Evolutionary conservation across 2,113 vertebrate genomes (phyloP).

Genomic region (Siniperca chuatsi): DNA sequence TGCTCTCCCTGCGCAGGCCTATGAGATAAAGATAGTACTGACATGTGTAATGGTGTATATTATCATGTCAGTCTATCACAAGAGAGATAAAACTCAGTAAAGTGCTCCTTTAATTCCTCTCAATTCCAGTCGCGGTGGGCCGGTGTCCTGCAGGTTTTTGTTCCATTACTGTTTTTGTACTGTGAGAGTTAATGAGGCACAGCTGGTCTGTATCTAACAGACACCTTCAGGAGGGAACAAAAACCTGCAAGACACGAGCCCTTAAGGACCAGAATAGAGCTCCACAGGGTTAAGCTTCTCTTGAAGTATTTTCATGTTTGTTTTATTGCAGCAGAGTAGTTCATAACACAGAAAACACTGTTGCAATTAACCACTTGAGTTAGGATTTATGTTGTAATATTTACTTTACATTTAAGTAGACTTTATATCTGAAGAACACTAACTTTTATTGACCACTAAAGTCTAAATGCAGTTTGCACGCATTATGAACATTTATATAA

Average conservation of each 20-base stretch:
- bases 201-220: constrained; percentile 36
- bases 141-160: constrained; percentile 43
- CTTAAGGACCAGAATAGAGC: constrained; percentile 9
- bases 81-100: constrained; percentile 19
- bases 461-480: constrained; percentile 28
- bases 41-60: constrained; percentile 31
- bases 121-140: constrained; percentile 6
- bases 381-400: constrained; percentile 36
- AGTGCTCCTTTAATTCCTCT: constrained; percentile 20
- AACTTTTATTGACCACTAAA: constrained; percentile 30
- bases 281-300: not conserved
- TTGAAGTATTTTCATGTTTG: not conserved
- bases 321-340: constrained; percentile 22
- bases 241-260: constrained; percentile 48
- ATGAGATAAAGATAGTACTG: constrained; percentile 8
- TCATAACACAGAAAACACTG: constrained; percentile 1
- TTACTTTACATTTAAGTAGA: constrained; percentile 27
- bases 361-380: constrained; percentile 15
- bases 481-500: constrained; percentile 29
- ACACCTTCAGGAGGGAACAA: constrained; percentile 33
- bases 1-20: not conserved
- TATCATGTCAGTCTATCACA: constrained; percentile 20
- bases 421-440: constrained; percentile 15
- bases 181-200: constrained; percentile 58
- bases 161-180: constrained; percentile 46